Evolutionary conservation across 2,888 invertebrate genomes (phyloP).

Genomic region (Tanaodytes sp.): DNA sequence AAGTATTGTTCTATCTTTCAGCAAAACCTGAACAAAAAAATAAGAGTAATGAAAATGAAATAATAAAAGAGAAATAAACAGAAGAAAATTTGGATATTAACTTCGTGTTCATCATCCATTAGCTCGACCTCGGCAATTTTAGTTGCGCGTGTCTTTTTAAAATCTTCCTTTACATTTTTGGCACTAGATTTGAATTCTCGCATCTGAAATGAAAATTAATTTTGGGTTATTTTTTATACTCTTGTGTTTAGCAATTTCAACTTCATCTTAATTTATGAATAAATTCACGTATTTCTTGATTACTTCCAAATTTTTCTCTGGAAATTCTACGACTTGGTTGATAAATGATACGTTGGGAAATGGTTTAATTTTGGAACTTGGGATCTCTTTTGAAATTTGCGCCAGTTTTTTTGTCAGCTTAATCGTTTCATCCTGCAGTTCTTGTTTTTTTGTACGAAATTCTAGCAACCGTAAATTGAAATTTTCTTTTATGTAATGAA

Average conservation of each 20-base stretch:
- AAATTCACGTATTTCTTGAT: slow-evolving; percentile 8
- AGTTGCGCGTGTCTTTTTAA: slow-evolving; percentile 31
- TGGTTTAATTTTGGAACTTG: slow-evolving; percentile 72
- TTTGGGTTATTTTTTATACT: no score
- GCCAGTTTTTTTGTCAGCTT: slow-evolving; percentile 57
- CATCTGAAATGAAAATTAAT: slow-evolving; percentile 54
- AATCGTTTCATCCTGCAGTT: slow-evolving; percentile 57
- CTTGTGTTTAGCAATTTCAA: no score
- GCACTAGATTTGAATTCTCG: slow-evolving; percentile 61
- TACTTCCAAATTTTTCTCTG: slow-evolving; percentile 77
- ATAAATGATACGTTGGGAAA: slow-evolving; percentile 74
- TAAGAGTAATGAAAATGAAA: no score
- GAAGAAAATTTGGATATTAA: no score
- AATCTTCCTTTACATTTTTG: slow-evolving; percentile 60
- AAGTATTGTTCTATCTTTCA: slow-evolving; percentile 3
- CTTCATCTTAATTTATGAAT: no score
- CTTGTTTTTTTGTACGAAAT: slow-evolving; percentile 61
- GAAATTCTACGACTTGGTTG: slow-evolving; percentile 76
- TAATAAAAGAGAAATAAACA: no score
- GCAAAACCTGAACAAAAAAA: slow-evolving; percentile 18
- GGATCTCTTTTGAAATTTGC: slow-evolving; percentile 77
- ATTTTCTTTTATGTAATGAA: slow-evolving; percentile 73
- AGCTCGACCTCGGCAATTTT: slow-evolving; percentile 20
- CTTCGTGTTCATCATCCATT: slow-evolving; percentile 63
- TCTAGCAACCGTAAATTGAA: slow-evolving; percentile 73